Evolutionary conservation across 2,888 invertebrate species (phyloP), one percentile per base, ranked within the genome.

Genomic region (Neoascia interrupta): DNA sequence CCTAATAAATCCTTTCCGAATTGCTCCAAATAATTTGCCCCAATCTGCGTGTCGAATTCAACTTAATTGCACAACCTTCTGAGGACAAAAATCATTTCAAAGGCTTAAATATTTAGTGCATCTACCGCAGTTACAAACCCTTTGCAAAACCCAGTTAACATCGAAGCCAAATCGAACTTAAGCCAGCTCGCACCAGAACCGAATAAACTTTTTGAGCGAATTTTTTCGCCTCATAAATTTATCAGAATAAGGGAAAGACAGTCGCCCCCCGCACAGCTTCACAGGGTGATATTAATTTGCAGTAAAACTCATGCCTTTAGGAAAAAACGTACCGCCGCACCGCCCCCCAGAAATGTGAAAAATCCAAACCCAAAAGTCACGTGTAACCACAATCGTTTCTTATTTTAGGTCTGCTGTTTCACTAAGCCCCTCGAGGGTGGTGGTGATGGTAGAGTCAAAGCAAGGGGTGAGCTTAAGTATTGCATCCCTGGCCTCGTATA

Each of bases 171-270:
- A 60, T 63, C 28, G 43, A 66, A 54, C 39, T 31, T 39, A 31
- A 54, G 51, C 53, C 51, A 49, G 34, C 26, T 26, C 49, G 39
- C 61, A 28, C 60, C 19, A 36, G 41, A 34, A 39, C 36, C 31
- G 39, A 61, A 47, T 23, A 34, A 51, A 66, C 41, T 26, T 72
- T 79, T 21, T 34, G 39, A 79, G 47, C 66, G 68, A 68, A 79
- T 79, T 79, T 66, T 61, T 73, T 58, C 51, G 73, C 73, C 72
- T 66, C 73, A 79, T 79, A 68, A 79, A 79, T 79, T 79, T 68
- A 39, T 41, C 34, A 8, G 34, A 49, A 5, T 1, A 31, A 49
- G 31, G 45, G 21, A 13, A n/a, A 66, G 36, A 34, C n/a, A 43
- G 37, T 58, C 36, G 56, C 28, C 66, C 41, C 41, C 54, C 54